These are phyloP conservation scores for Hypena proboscidalis DNA, from an alignment of 2,888 invertebrate species.

Conservation along the genomic window DNA sequence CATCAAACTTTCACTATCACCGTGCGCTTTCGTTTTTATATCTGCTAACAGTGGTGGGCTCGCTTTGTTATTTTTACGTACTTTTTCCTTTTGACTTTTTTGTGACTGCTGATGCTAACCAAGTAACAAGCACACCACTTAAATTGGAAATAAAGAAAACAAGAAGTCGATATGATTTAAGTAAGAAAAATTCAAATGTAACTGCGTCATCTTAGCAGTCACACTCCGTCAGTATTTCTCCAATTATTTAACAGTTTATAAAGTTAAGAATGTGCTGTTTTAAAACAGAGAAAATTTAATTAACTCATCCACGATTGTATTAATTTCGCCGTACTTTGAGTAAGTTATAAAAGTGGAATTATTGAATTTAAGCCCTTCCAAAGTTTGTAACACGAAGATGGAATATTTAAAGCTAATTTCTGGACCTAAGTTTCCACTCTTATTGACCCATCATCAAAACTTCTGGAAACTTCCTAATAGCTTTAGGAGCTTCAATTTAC, in stretches of 20 bases:
- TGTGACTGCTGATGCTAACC: conserved; percentile 38
- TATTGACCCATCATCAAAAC: conserved; percentile 13
- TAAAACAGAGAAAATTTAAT: not conserved
- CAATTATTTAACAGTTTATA: conserved; percentile 1
- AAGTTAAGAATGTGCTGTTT: not conserved
- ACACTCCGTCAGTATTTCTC: not conserved
- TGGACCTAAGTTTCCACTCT: conserved; percentile 1
- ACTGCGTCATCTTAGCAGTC: not conserved
- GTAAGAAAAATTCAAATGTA: too few species aligned
- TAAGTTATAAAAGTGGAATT: conserved; percentile 2
- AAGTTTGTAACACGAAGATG: conserved; percentile 8
- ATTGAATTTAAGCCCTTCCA: not conserved
- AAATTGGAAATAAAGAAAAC: too few species aligned
- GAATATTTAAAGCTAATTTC: conserved; percentile 9
- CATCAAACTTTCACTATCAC: conserved; percentile 85
- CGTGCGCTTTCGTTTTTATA: conserved; percentile 83
- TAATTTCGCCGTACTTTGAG: conserved; percentile 6
- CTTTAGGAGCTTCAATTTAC: conserved; percentile 6
- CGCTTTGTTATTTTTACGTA: conserved; percentile 72
- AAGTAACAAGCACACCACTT: too few species aligned
- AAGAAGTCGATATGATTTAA: too few species aligned
- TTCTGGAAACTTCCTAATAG: conserved; percentile 9
- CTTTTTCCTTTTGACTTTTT: conserved; percentile 61
- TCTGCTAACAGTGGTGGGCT: conserved; percentile 64
- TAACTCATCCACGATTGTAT: conserved; percentile 7